These are phyloP conservation scores for Todiramphus saurophagus DNA, from an alignment of 2,113 vertebrate species.

Conservation along the genomic window DNA sequence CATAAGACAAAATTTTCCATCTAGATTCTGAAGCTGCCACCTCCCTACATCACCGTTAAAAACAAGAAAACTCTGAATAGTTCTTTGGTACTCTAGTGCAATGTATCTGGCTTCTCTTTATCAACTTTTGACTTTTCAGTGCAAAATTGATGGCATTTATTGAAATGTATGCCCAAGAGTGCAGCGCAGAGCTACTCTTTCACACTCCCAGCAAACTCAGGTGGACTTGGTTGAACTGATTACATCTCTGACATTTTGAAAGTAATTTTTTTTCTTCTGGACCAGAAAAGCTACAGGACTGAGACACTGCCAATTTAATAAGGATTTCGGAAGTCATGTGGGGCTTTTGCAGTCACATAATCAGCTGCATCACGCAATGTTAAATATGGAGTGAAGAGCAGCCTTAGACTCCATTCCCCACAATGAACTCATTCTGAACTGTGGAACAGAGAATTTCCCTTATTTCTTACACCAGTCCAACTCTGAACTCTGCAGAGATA, in stretches of 20 bases:
- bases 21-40: neutral
- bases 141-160: neutral
- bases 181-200: neutral
- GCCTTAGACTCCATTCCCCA: neutral
- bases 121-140: neutral
- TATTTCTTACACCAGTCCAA: neutral
- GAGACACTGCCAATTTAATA: neutral
- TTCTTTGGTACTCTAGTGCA: neutral
- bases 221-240: neutral
- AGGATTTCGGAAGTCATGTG: neutral
- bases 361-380: neutral
- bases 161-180: neutral
- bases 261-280: neutral
- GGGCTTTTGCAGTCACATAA: neutral
- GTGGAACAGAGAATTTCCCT: neutral
- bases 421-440: neutral
- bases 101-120: neutral
- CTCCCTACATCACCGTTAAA: neutral
- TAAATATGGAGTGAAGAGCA: neutral
- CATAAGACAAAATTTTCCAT: neutral
- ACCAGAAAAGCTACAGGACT: neutral
- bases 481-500: neutral
- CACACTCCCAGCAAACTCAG: neutral
- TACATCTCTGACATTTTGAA: neutral
- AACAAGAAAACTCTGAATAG: neutral